Evolutionary conservation across 2,888 invertebrate species (phyloP).

Genomic region (Agriopis marginaria): DNA sequence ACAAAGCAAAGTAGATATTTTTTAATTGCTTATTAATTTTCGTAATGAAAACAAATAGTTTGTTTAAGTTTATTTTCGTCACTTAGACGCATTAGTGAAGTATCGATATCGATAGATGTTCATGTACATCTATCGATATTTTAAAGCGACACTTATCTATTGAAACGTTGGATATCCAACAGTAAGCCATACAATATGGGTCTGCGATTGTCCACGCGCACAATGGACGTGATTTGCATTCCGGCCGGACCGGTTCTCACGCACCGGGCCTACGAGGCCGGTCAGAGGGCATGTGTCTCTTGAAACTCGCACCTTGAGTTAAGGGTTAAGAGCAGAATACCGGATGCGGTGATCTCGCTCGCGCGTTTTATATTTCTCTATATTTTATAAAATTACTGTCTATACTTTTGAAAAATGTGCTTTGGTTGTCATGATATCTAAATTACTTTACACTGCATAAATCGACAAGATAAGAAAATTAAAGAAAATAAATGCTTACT

Average conservation of each 20-base stretch:
- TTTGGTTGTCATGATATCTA: too few species aligned
- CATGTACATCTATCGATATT: neutral
- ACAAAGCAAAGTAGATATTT: too few species aligned
- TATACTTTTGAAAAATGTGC: too few species aligned
- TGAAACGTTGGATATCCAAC: constrained; percentile 26
- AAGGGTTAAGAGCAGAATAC: neutral
- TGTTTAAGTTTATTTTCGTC: neutral
- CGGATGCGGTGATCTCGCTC: neutral
- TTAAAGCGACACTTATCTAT: constrained; percentile 3
- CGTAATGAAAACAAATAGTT: too few species aligned
- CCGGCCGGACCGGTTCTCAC: constrained; percentile 77
- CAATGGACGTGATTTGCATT: constrained; percentile 80
- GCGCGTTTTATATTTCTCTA: too few species aligned
- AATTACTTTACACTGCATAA: too few species aligned
- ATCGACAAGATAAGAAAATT: too few species aligned
- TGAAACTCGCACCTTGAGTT: constrained; percentile 4
- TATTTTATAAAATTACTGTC: too few species aligned
- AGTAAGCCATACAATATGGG: constrained; percentile 60
- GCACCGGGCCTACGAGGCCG: constrained; percentile 46
- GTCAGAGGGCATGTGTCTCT: constrained; percentile 30
- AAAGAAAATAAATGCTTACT: too few species aligned
- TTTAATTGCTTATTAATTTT: too few species aligned
- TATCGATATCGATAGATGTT: neutral
- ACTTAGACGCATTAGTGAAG: neutral
- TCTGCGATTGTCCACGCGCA: constrained; percentile 73